Conservation (phyloP, 2,888 invertebrate species). For the Pterobdella sp. region DNA sequence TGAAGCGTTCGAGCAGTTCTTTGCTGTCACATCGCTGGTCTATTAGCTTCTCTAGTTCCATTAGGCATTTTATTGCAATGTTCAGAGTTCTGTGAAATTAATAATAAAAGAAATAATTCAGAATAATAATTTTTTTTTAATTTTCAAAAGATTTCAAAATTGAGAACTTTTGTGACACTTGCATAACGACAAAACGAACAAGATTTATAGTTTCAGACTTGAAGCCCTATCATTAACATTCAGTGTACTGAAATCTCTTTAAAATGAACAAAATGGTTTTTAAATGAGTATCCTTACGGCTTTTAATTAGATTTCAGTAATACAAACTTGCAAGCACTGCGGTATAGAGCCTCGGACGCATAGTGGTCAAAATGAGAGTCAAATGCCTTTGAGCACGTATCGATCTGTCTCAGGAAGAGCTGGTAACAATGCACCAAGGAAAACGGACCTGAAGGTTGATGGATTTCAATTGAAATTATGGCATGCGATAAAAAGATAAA, state of each 20-base stretch:
- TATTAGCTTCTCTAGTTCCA: neutral
- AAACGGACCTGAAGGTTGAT: neutral
- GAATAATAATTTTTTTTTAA: neutral
- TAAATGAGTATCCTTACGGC: no score
- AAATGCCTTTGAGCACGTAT: conserved; percentile 4
- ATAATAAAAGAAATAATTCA: neutral
- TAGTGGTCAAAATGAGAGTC: conserved; percentile 11
- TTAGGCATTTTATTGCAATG: neutral
- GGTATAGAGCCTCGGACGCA: conserved; percentile 8
- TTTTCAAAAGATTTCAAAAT: no score
- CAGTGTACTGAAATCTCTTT: no score
- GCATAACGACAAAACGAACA: no score
- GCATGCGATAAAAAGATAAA: no score
- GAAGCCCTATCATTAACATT: no score
- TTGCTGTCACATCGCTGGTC: neutral
- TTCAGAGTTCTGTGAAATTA: neutral
- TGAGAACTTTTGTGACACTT: no score
- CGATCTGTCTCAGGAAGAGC: conserved; percentile 8
- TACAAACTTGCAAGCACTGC: neutral
- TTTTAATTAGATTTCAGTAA: no score
- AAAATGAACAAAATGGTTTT: no score
- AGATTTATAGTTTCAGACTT: no score
- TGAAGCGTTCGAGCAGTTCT: neutral
- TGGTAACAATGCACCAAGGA: conserved; percentile 4
- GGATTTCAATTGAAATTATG: neutral